Conservation (phyloP, 2,797 vertebrate genomes). For the Tenualosa thibaudeaui region DNA sequence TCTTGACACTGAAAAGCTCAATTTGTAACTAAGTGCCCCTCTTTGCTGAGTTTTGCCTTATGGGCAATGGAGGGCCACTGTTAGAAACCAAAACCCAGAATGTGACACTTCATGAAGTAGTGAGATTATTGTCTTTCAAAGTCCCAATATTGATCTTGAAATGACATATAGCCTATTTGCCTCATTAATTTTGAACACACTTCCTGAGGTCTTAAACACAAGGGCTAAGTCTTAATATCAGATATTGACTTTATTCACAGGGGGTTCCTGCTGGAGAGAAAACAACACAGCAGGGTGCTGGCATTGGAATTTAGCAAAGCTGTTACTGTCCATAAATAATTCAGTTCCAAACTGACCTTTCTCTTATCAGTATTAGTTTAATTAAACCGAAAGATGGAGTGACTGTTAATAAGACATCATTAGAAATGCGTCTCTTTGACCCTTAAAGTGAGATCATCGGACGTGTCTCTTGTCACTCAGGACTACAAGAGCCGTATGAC, state of each 20-base stretch:
- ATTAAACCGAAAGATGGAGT: slow-evolving; percentile 23
- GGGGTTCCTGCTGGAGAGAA: slow-evolving; percentile 21
- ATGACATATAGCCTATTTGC: neutral
- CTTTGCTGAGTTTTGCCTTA: neutral
- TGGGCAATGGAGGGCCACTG: neutral
- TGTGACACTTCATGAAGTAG: neutral
- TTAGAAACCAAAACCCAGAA: neutral
- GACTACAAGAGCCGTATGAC: neutral
- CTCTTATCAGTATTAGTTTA: slow-evolving; percentile 34
- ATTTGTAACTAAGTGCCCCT: neutral
- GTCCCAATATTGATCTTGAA: neutral
- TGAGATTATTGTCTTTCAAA: neutral
- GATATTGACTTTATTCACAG: slow-evolving; percentile 30
- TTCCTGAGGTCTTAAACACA: neutral
- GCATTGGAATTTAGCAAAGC: slow-evolving; percentile 43
- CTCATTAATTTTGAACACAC: neutral
- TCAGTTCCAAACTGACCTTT: slow-evolving; percentile 36
- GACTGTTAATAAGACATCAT: neutral
- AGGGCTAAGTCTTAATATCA: slow-evolving; percentile 37
- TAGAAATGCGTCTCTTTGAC: neutral
- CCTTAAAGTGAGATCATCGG: neutral
- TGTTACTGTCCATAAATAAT: slow-evolving; percentile 40
- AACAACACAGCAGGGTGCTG: slow-evolving; percentile 28
- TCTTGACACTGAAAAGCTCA: neutral
- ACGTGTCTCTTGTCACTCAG: neutral